Base-by-base conservation (phyloP, 2,888 invertebrate genomes). In the Zhengitettix transpicula region DNA sequence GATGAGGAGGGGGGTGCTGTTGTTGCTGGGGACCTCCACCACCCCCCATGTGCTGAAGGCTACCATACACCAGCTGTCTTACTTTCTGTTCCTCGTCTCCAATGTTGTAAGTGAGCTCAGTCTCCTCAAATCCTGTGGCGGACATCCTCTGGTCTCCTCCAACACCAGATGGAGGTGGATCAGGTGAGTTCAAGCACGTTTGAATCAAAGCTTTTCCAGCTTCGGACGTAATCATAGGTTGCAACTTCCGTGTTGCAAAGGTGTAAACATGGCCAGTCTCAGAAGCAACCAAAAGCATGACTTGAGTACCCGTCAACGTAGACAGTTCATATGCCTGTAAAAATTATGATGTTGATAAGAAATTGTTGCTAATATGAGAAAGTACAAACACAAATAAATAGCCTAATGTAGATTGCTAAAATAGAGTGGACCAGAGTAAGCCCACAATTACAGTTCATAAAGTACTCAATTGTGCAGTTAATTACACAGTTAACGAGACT, bases 231-330 rank as follows among this genome's bases (percentile, higher is more conserved):
- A 99, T 98, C 97, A 99, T 99, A 66, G 99, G 99, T 76, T 97
- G 96, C 59, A 99, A 82, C 75, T 96, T 96, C 67, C 96, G 84
- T 67, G 99, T 99, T 65, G 99, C 98, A 78, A 98, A 99, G 64
- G 99, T 99, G 79, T 99, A 99, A 70, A 99, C 99, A 78, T 99
- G 99, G 59, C 98, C 98, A 17, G 98, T 98, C 76, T 97, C 98
- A 65, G 94, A 96, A 63, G 98, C 98, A 66, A 99, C 98, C 71
- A 99, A 80, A 69, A 99, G 80, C 98, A 99, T 99, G 74, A 99
- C 98, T 78, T 99, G 98, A 44, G 99, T 99, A 59, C 99, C 99
- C 65, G 99, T 99, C 74, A 99, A 76, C 67, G 98, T 98, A 63
- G 99, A 97, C 70, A 99, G 78, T 78, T 99, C 99, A 80, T 98